Conservation (phyloP, 2,797 vertebrate genomes). For the Knipowitschia caucasica region DNA sequence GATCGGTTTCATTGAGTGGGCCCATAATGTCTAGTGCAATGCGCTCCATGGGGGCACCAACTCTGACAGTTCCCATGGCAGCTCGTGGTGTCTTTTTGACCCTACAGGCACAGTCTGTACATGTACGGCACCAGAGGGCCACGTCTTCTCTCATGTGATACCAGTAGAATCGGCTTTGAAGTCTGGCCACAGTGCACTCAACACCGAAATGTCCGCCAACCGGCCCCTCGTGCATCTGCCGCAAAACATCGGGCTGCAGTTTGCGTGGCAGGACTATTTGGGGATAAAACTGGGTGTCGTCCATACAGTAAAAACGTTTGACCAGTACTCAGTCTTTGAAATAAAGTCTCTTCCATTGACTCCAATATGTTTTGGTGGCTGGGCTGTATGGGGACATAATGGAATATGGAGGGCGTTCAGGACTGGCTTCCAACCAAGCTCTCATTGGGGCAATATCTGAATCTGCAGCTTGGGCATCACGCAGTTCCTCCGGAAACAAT, state of each 20-base stretch:
- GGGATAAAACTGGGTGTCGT: slow-evolving; percentile 15
- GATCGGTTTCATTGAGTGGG: slow-evolving; percentile 21
- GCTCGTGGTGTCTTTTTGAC: slow-evolving; percentile 6
- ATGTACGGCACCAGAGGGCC: slow-evolving; percentile 13
- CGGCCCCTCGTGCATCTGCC: slow-evolving; percentile 27
- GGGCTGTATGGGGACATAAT: no score
- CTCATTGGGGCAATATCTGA: no score
- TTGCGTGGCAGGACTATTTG: slow-evolving; percentile 17
- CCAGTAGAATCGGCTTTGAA: slow-evolving; percentile 33
- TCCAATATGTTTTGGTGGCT: no score
- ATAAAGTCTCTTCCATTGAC: no score
- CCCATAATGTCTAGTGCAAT: slow-evolving; percentile 27
- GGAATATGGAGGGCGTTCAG: no score
- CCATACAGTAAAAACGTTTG: slow-evolving; percentile 1
- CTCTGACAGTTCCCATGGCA: neutral
- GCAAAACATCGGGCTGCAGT: slow-evolving; percentile 16
- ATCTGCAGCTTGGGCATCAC: no score
- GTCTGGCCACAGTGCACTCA: neutral
- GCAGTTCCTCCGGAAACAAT: neutral
- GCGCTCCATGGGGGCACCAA: slow-evolving; percentile 10
- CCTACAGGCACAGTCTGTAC: slow-evolving; percentile 17
- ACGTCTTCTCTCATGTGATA: no score
- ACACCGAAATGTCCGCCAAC: slow-evolving; percentile 31
- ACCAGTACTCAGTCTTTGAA: slow-evolving; percentile 7
- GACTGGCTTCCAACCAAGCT: no score